phyloP scores from a whole-genome alignment of 2,888 invertebrate genomes.

The Xiphydria camelus region DNA sequence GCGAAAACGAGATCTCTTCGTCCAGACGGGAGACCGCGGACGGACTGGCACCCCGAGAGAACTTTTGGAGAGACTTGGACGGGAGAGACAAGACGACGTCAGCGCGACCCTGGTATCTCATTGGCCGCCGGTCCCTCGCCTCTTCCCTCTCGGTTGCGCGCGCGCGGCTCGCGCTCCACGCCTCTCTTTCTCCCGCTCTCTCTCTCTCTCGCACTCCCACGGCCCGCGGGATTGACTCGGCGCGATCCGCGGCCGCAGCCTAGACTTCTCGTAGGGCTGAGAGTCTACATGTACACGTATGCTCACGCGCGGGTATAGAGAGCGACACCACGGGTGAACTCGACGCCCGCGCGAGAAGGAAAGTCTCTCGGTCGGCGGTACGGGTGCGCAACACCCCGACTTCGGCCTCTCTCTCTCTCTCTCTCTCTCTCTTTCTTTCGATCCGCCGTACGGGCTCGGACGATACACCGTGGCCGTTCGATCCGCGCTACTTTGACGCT shows the following conservation, averaged over 20 bases:
- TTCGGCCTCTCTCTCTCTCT: conserved; percentile 1
- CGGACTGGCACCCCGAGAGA: conserved; percentile 49
- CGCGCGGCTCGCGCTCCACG: conserved; percentile 8
- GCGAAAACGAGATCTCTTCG: conserved; percentile 37
- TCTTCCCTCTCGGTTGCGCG: conserved; percentile 2
- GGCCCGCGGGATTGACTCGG: no score
- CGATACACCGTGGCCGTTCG: conserved; percentile 28
- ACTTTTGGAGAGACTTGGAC: conserved; percentile 48
- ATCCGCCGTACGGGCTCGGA: conserved; percentile 21
- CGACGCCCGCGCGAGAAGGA: not conserved
- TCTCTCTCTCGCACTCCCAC: conserved; percentile 27
- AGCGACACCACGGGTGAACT: no score
- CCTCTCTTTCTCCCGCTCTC: conserved; percentile 24
- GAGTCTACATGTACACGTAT: no score
- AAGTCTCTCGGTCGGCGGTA: not conserved
- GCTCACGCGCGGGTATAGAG: no score
- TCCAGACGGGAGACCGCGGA: conserved; percentile 55
- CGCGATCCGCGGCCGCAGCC: no score
- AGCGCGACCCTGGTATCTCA: conserved; percentile 41
- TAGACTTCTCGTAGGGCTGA: no score
- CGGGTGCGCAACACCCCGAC: conserved; percentile 9
- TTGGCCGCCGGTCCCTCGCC: conserved; percentile 37
- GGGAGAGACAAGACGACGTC: conserved; percentile 49
- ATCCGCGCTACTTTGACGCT: conserved; percentile 26
- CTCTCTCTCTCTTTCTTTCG: conserved; percentile 1